A percentile compares a stretch with the other conserved stretches of the same genome.
phyloP scores from a whole-genome alignment of 2,888 invertebrate species.

The Junonia oenone region DNA sequence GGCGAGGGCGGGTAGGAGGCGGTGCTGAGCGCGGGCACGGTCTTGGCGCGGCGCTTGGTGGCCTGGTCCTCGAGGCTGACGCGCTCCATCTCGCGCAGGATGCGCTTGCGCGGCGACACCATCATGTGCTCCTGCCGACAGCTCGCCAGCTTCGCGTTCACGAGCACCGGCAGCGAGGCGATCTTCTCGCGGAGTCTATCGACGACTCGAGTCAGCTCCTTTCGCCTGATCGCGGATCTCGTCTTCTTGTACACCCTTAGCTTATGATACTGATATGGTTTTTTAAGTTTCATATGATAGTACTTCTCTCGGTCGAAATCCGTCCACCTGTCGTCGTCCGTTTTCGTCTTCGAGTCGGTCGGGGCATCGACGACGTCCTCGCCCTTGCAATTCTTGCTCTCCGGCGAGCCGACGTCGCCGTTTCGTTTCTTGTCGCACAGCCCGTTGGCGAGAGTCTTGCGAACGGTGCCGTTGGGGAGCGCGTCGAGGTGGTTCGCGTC shows the following conservation, averaged over 20 bases:
- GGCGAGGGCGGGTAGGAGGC: constrained; percentile 42
- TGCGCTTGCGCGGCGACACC: constrained; percentile 90
- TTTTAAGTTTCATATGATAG: constrained; percentile 74
- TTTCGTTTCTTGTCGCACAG: constrained; percentile 50
- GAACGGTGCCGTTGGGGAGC: constrained; percentile 42
- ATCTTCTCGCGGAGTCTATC: constrained; percentile 61
- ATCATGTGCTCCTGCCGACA: constrained; percentile 78
- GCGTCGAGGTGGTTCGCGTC: constrained; percentile 56
- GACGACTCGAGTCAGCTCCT: constrained; percentile 53
- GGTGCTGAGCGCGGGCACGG: constrained; percentile 63
- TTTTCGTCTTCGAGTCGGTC: constrained; percentile 37
- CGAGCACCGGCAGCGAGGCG: constrained; percentile 56
- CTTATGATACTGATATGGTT: constrained; percentile 74
- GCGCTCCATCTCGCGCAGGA: constrained; percentile 89
- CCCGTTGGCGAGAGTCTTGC: constrained; percentile 46
- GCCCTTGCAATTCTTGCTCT: constrained; percentile 34
- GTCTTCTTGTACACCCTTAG: constrained; percentile 73
- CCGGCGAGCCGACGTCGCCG: constrained; percentile 49
- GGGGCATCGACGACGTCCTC: constrained; percentile 54
- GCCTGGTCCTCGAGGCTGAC: constrained; percentile 85
- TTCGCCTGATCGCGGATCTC: constrained; percentile 51
- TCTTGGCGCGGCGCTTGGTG: constrained; percentile 79
- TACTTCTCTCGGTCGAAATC: constrained; percentile 65
- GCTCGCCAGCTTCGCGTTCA: constrained; percentile 64
- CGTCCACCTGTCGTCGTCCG: constrained; percentile 53